Base-by-base conservation (phyloP, 2,797 vertebrate species). In the Mionectes olivaceus region DNA sequence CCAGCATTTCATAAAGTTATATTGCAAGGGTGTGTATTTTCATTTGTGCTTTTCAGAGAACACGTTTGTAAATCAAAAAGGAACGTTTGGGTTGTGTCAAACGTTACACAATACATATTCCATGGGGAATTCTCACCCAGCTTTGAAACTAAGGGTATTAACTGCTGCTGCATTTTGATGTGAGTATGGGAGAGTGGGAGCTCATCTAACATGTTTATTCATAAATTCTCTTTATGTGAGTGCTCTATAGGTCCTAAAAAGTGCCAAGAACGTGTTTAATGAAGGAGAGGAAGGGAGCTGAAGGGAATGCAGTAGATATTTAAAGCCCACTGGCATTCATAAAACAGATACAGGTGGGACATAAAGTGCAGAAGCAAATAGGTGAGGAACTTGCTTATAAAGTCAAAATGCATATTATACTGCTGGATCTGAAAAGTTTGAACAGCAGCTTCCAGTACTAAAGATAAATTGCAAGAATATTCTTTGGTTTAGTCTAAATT, bases 141-240 rank as follows among this genome's bases (percentile, higher is more conserved):
- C n/a, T 85, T 75, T 52, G 46, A 77, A 81, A 81, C 8, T 46
- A 21, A 78, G 35, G 25, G 10, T 77, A 21, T 7, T 86, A 83
- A 57, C 71, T 87, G 57, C 64, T 95, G 52, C 63, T 84, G 68
- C n/a, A 19, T 84, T 95, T 92, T 4, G 1, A 3, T 43, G 37
- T 49, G 60, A 52, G 55, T 6, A 28, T 46, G 67, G 19, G 15
- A 79, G 43, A 81, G 59, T 60, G 63, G 24, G 24, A 93, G 52
- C 75, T 94, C 67, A 67, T 83, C 60, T 78, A 68, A 44, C 37
- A 24, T 9, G 0, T 76, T 84, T 83, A 80, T 93, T 94, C 64
- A 63, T 85, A 89, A 95, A 94, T 94, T 25, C 23, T 67, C 53
- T 87, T 83, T 71, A 87, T 75, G 25, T 11, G 71, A 71, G 15